Evolutionary conservation across 2,797 vertebrate species (phyloP), one percentile per base, ranked within the genome.

Genomic region (Liasis olivaceus): DNA sequence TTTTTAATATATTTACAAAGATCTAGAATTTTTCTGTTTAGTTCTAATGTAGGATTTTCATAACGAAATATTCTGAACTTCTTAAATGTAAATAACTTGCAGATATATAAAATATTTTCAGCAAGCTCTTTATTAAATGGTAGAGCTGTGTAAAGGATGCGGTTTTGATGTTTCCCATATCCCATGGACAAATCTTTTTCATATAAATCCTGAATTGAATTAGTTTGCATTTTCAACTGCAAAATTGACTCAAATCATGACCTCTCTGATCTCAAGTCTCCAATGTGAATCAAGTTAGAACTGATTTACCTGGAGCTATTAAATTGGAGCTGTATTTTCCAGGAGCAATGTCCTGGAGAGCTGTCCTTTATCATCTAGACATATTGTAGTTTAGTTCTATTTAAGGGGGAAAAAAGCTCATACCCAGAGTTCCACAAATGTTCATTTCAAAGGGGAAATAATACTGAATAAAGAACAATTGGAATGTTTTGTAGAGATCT

Each of bases 361-460:
- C 26, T 0, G 2, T 3, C 1, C 22, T 1, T 87, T 88, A 31
- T 63, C 95, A 86, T 26, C 28, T 12, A 72, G 59, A 81, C 7
- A 54, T 13, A 14, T 20, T 62, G 56, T 62, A 69, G 8, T 87
- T 60, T 94, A 26, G 56, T 72, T 87, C 72, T 77, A 47, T 51
- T 66, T 54, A 17, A 87, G 47, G 91, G 15, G 47, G 91, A 13
- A 15, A 3, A 91, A 84, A 51, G 3, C 36, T n/a, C 58, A 47
- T 17, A 26, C 14, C 20, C 17, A 72, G 64, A 2, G 5, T 24
- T 60, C 63, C 0, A 24, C 69, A 24, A 47, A 47, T 1, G 0
- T 2, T 85, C 87, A 5, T 72, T 95, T 93, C 56, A 94, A 87
- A 94, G 91, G 91, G 72, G 24, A 86, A 72, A 22, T 47, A 26